Conservation (phyloP, 2,888 invertebrate species). For the Psylliodes chrysocephalus region DNA sequence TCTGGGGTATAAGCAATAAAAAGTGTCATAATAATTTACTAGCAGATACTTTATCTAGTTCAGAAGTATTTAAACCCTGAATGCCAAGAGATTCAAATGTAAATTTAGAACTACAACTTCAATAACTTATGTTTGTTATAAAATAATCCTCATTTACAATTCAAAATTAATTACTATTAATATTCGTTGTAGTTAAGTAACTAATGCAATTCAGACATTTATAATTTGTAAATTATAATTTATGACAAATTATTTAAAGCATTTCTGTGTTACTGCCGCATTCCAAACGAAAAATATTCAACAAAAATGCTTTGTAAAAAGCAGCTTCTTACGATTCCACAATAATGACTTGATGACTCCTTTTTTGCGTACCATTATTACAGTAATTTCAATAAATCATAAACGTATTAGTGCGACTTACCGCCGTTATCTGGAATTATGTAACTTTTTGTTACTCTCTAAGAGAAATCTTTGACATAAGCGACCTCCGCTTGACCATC, state of each 20-base stretch:
- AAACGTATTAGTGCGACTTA: slow-evolving; percentile 12
- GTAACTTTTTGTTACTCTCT: slow-evolving; percentile 16
- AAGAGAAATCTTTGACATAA: slow-evolving; percentile 30
- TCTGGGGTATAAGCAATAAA: neutral
- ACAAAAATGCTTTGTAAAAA: neutral
- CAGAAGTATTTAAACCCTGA: too few relatives aligned
- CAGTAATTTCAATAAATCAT: slow-evolving; percentile 15
- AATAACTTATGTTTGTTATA: too few relatives aligned
- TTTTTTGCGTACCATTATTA: slow-evolving; percentile 14
- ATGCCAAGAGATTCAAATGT: too few relatives aligned
- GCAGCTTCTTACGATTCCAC: neutral
- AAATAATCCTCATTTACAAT: too few relatives aligned
- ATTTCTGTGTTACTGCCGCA: slow-evolving; percentile 1
- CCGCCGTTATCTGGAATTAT: slow-evolving; percentile 17
- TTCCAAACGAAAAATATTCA: neutral
- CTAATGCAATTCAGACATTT: too few relatives aligned
- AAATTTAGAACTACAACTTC: too few relatives aligned
- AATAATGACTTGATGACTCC: neutral
- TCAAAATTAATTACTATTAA: too few relatives aligned
- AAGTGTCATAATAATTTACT: neutral
- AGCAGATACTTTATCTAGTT: neutral
- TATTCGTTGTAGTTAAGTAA: too few relatives aligned
- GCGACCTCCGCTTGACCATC: slow-evolving; percentile 12
- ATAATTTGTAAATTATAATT: too few relatives aligned
- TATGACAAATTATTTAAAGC: neutral